Percentiles rank a stretch among this genome's conserved stretches.
phyloP scores from a whole-genome alignment of 2,888 invertebrate species.

The Cataglyphis cursor region DNA sequence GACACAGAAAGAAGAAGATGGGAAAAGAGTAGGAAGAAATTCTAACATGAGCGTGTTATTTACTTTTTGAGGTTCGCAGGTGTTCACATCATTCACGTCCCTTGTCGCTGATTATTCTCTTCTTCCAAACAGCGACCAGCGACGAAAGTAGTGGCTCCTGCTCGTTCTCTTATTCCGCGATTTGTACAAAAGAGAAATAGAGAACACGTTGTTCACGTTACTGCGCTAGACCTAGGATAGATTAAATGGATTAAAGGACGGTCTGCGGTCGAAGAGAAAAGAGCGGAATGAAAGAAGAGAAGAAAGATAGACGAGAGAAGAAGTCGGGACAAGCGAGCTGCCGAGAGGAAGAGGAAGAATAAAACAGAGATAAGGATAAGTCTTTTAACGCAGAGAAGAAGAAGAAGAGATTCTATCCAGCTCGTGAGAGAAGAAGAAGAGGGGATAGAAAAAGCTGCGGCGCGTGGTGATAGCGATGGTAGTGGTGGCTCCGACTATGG shows the following conservation, averaged over 20 bases:
- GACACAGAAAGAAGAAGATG: conserved; percentile 17
- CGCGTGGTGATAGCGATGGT: conserved; percentile 42
- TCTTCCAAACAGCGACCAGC: not conserved
- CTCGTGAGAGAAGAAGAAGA: conserved; percentile 12
- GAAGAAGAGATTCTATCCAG: conserved; percentile 61
- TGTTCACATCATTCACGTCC: conserved; percentile 67
- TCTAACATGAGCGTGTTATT: conserved; percentile 59
- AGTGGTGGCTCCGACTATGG: conserved; percentile 8
- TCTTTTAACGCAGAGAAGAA: conserved; percentile 46
- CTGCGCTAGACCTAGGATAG: conserved; percentile 22
- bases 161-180: conserved; percentile 10
- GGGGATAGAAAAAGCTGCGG: conserved; percentile 43
- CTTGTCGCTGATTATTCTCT: conserved; percentile 27
- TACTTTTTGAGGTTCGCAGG: conserved; percentile 68
- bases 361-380: conserved; percentile 62
- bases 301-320: conserved; percentile 27
- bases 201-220: conserved; percentile 4
- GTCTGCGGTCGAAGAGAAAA: conserved; percentile 3
- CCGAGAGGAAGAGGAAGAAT: conserved; percentile 28
- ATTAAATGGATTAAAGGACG: not conserved
- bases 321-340: conserved; percentile 33
- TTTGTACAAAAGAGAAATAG: conserved; percentile 17
- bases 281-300: conserved; percentile 20
- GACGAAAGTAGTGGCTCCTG: conserved; percentile 21
- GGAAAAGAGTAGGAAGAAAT: conserved; percentile 41